Conservation (phyloP, 1,140 invertebrate species). For the Mylabris phalerata region DNA sequence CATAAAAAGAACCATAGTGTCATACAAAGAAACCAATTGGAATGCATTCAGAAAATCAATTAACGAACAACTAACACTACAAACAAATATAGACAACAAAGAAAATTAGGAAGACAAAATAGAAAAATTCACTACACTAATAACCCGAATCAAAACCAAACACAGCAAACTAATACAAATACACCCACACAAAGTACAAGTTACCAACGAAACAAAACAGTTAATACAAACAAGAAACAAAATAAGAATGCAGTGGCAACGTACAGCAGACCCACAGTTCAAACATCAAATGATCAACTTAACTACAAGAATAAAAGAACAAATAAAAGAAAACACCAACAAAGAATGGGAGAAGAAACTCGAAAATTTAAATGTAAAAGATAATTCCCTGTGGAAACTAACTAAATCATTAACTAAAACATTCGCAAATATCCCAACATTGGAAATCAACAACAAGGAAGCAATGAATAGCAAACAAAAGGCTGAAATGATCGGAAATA, state of each 20-base stretch:
- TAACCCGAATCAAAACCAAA: background rate
- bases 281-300: background rate
- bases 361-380: no score
- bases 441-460: no score
- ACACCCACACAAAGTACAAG: background rate
- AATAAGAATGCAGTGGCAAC: background rate
- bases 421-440: no score
- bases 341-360: no score
- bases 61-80: background rate
- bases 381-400: no score
- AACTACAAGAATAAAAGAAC: background rate
- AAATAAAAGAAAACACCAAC: background rate
- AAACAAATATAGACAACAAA: background rate
- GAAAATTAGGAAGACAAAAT: background rate
- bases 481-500: no score
- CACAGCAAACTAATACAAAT: background rate
- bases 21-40: constrained; percentile 13
- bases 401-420: no score
- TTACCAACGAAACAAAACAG: background rate
- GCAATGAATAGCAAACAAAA: no score
- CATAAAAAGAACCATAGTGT: background rate
- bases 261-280: background rate
- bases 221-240: constrained; percentile 4
- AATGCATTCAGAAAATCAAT: constrained; percentile 4
- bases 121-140: background rate